Evolutionary conservation across 2,888 invertebrate genomes (phyloP).

Genomic region (Erpobdella octoculata): DNA sequence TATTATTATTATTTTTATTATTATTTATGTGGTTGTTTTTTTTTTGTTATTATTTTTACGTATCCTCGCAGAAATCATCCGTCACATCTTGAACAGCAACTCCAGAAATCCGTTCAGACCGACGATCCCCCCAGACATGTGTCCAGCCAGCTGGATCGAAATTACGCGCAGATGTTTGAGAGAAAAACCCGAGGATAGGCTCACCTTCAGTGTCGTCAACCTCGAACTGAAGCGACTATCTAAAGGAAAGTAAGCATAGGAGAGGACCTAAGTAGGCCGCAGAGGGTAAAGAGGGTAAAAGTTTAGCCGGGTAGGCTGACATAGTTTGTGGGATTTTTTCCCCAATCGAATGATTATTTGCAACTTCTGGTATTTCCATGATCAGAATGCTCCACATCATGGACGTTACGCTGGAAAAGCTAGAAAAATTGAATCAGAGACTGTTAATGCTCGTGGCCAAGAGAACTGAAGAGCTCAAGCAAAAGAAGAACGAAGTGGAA

Average conservation of each 20-base stretch:
- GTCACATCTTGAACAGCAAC: background rate
- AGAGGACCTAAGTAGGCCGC: too few relatives aligned
- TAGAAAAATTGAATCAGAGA: constrained; percentile 31
- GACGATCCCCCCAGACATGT: constrained; percentile 5
- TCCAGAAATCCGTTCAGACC: constrained; percentile 25
- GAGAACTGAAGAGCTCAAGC: constrained; percentile 32
- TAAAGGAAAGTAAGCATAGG: constrained; percentile 16
- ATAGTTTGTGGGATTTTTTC: too few relatives aligned
- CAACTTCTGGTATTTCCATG: background rate
- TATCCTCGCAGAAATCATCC: constrained; percentile 22
- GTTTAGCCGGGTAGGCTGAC: too few relatives aligned
- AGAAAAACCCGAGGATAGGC: constrained; percentile 27
- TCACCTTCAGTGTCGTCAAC: constrained; percentile 24
- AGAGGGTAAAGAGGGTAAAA: too few relatives aligned
- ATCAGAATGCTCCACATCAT: constrained; percentile 32
- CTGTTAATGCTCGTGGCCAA: constrained; percentile 33
- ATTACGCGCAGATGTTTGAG: constrained; percentile 30
- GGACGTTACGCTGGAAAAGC: constrained; percentile 33
- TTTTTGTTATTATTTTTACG: too few relatives aligned
- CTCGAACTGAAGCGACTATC: constrained; percentile 5
- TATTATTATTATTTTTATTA: too few relatives aligned
- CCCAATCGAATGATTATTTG: background rate
- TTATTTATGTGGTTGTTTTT: too few relatives aligned
- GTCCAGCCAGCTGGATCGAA: constrained; percentile 24
- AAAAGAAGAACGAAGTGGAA: constrained; percentile 34